Percentiles rank a stretch among this genome's conserved stretches.
phyloP scores from a whole-genome alignment of 2,113 vertebrate genomes.

The Rhinopomastus cyanomelas region DNA sequence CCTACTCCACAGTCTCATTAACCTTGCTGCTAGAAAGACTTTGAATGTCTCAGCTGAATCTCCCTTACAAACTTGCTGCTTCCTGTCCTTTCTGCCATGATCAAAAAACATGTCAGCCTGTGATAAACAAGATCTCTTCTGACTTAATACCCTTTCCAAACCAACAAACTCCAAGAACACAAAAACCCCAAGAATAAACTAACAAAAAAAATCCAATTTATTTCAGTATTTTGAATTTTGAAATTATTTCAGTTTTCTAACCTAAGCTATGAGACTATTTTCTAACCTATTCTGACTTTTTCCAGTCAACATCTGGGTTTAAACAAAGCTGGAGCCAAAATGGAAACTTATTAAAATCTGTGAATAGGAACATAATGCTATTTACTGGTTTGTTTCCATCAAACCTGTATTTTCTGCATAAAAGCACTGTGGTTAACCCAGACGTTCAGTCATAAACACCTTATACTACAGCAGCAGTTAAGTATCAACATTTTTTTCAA shows the following conservation, averaged over 20 bases:
- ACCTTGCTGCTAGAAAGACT: neutral
- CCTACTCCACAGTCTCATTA: neutral
- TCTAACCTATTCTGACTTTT: neutral
- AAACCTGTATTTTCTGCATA: neutral
- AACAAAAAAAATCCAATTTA: neutral
- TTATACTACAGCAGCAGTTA: neutral
- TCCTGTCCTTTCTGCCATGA: neutral
- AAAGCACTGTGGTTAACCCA: neutral
- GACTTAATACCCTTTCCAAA: neutral
- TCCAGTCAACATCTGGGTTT: neutral
- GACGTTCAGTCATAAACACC: neutral
- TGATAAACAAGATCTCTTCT: neutral
- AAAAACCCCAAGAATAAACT: neutral
- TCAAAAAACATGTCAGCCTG: neutral
- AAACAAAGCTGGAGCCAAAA: neutral
- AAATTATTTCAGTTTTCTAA: neutral
- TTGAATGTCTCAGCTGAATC: neutral
- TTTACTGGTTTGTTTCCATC: neutral
- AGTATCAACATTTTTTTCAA: neutral
- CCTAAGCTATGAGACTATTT: neutral
- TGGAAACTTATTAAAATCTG: neutral
- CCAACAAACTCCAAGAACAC: neutral
- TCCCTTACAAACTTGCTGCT: neutral
- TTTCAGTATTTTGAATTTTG: neutral
- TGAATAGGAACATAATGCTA: neutral